Evolutionary conservation across 2,797 vertebrate genomes (phyloP).

Genomic region (Pygocentrus nattereri): DNA sequence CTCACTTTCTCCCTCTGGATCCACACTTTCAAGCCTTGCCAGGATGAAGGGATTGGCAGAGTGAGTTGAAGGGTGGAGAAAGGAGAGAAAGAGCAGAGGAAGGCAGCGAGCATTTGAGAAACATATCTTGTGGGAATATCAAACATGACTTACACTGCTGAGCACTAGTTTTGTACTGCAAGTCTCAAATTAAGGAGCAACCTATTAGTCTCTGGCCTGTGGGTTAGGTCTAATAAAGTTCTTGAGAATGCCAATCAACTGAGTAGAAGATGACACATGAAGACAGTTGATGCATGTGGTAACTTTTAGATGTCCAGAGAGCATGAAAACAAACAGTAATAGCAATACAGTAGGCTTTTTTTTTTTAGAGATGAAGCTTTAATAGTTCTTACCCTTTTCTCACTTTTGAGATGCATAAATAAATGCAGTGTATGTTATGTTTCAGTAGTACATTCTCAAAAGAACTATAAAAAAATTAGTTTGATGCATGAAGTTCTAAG

Average conservation of each 20-base stretch:
- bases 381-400: background rate
- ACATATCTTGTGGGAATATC: slow-evolving; percentile 68
- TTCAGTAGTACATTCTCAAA: no score
- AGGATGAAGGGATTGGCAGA: slow-evolving; percentile 67
- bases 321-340: slow-evolving; percentile 21
- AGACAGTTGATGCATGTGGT: slow-evolving; percentile 44
- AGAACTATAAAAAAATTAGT: no score
- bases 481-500: no score
- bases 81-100: slow-evolving; percentile 43
- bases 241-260: slow-evolving; percentile 56
- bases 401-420: background rate
- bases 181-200: slow-evolving; percentile 26
- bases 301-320: slow-evolving; percentile 51
- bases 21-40: slow-evolving; percentile 79
- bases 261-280: slow-evolving; percentile 48
- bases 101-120: slow-evolving; percentile 37
- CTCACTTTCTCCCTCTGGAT: slow-evolving; percentile 50
- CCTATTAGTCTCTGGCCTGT: background rate
- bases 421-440: no score
- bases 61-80: slow-evolving; percentile 37
- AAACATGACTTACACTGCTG: slow-evolving; percentile 15
- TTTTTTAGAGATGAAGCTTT: background rate
- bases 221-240: slow-evolving; percentile 1
- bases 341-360: background rate
- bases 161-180: slow-evolving; percentile 25